A percentile compares a stretch with the other conserved stretches of the same genome.
These are phyloP conservation scores for Cryptoblepharus egeriae DNA, from an alignment of 2,797 vertebrate genomes.

Conservation along the genomic window DNA sequence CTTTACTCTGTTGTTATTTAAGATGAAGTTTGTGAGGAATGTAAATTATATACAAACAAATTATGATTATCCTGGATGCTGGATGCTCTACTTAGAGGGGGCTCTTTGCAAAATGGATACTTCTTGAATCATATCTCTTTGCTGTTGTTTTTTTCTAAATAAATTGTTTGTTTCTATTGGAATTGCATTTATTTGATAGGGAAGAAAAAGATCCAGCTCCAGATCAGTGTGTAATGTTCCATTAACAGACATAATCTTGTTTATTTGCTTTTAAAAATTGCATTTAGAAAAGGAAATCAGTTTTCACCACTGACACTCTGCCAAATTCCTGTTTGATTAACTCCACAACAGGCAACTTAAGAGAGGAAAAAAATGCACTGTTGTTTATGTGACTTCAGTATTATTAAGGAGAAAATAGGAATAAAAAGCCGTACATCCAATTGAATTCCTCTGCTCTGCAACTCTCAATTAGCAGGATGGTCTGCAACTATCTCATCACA, in stretches of 20 bases:
- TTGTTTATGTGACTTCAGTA: conserved; percentile 72
- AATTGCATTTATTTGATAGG: conserved; percentile 74
- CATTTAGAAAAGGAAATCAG: conserved; percentile 84
- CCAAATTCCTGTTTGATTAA: conserved; percentile 83
- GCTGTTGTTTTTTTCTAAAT: conserved; percentile 74
- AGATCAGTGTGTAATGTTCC: conserved; percentile 80
- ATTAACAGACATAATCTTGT: conserved; percentile 82
- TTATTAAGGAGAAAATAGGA: conserved; percentile 68
- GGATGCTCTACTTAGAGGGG: conserved; percentile 51
- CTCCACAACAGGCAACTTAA: conserved; percentile 76
- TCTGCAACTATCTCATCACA: conserved; percentile 18
- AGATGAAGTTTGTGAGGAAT: conserved; percentile 24
- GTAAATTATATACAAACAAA: conserved; percentile 36
- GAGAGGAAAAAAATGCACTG: conserved; percentile 56
- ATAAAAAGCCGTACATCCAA: conserved; percentile 51
- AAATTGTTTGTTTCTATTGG: conserved; percentile 68
- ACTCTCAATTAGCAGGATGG: conserved; percentile 36
- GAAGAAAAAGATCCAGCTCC: conserved; percentile 72
- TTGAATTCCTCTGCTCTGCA: conserved; percentile 46
- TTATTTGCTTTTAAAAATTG: conserved; percentile 83
- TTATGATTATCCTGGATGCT: conserved; percentile 54
- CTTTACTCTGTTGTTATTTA: no score
- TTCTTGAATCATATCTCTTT: conserved; percentile 69
- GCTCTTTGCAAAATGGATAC: conserved; percentile 57
- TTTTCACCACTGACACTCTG: conserved; percentile 80